Percentiles rank a stretch among this genome's conserved stretches.
Conservation (phyloP, 2,113 vertebrate genomes). For the Martes martes region DNA sequence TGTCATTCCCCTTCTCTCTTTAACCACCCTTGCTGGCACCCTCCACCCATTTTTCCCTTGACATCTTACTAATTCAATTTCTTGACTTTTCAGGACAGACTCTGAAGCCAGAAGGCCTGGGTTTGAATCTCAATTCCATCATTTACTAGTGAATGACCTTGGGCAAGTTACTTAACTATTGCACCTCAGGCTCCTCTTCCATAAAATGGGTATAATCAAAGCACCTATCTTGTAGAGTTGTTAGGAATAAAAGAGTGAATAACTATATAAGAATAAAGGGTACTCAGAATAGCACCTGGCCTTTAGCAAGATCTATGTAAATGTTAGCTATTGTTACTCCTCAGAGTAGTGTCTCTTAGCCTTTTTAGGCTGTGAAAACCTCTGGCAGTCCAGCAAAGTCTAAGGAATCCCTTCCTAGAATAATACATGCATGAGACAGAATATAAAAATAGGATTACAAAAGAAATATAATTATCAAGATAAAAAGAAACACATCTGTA, state of each 20-base stretch:
- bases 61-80: not conserved
- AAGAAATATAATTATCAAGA: conserved; percentile 14
- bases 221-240: not conserved
- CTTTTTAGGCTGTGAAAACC: not conserved
- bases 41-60: not conserved
- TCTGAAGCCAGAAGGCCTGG: not conserved
- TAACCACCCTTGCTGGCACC: not conserved
- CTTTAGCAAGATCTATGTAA: not conserved
- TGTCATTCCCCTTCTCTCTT: not conserved
- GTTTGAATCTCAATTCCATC: not conserved
- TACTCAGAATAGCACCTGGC: not conserved
- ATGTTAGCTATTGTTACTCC: not conserved
- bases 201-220: conserved; percentile 10
- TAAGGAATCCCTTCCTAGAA: conserved; percentile 13
- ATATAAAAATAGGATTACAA: conserved; percentile 1
- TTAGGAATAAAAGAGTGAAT: conserved; percentile 15
- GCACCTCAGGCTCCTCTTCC: not conserved
- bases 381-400: not conserved
- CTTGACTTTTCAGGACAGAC: not conserved
- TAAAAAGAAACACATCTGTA: not conserved
- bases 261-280: not conserved
- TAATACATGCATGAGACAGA: not conserved
- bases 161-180: not conserved
- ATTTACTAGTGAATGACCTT: not conserved
- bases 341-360: not conserved